Evolutionary conservation across 2,797 vertebrate species (phyloP), one percentile per base, ranked within the genome.

Genomic region (Dipus sagitta): DNA sequence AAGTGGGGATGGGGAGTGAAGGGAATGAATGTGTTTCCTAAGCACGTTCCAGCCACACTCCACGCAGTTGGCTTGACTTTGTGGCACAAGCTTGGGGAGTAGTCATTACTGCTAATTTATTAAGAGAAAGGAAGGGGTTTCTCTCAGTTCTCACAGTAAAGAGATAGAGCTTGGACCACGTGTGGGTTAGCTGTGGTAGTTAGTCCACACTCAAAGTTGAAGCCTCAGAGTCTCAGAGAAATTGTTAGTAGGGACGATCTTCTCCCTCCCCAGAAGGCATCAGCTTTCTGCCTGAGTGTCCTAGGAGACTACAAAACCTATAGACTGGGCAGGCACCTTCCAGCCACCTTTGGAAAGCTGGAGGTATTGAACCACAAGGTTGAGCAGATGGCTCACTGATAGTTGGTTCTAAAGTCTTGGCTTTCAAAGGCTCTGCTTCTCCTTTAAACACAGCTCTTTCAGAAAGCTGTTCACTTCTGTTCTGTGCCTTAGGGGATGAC

Each of bases 371-470:
- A 93, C 60, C 64, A 42, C 72, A 64, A 20, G 68, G 30, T 11
- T 79, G 85, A 65, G 20, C 76, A 91, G 86, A 80, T 80, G 5
- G 14, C 42, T 78, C 75, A 6, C 58, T 60, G n/a, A 42, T 42
- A 3, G 32, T 1, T 34, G 92, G 79, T 86, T 90, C 86, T 76
- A 47, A 47, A 47, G 47, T 84, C 47, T 77, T 93, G 72, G 64
- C 81, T 9, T 1, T 2, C 72, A 95, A 88, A 92, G 42, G 7
- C 42, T 52, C 70, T 71, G 80, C 38, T 74, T 79, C 90, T 88
- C 68, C n/a, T 90, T 65, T 94, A 75, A 86, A 80, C 64, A 42
- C 23, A 76, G 54, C 67, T 76, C 38, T 80, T 90, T 86, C 72
- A n/a, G 78, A 94, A 65, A 86, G 68, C 23, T 5, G 0, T 64